Base-by-base conservation (phyloP, 2,113 vertebrate species). In the Anarrhichthys ocellatus region DNA sequence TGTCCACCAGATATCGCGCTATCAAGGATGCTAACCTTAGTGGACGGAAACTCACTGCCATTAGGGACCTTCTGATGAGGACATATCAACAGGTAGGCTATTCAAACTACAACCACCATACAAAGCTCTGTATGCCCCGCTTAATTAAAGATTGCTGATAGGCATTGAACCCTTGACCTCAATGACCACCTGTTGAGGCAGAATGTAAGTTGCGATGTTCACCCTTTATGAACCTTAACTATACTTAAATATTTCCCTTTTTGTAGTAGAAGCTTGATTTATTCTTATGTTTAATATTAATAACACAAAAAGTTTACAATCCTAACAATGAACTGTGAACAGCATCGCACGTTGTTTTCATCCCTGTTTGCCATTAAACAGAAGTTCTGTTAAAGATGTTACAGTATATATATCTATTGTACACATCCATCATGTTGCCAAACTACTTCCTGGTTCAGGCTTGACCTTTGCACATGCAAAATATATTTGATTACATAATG, bases 61-160 rank as follows among this genome's bases (percentile, higher is more conserved):
- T 99, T 71, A 96, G 96, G 92, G 96, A 97, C 80, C 94, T 98
- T 70, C 94, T 98, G 65, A 96, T 98, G 94, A 96, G 92, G 81
- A 94, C 95, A 34, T 97, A 95, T 89, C 95, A 94, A 81, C 97
- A 97, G 84, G 95, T 96, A 80, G 92, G 94, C 48, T 2, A 9
- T 65, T 56, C 2, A 34, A 54, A 70, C 29, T 13, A 22, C 42
- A 66, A 48, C 20, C 58, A 38, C 29, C 10, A 15, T n/a, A 67
- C 27, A 61, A 40, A 32, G 48, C 40, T 76, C n/a, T 66, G 8
- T 36, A 24, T 24, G 29, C 22, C 29, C n/a, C n/a, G 36, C 18
- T 52, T 20, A 48, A 68, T 11, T 9, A 46, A 67, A 22, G 9
- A 69, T 24, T 36, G 11, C 32, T n/a, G 11, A 36, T 22, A 13